A percentile compares a stretch with the other conserved stretches of the same genome.
Evolutionary conservation across 2,888 invertebrate genomes (phyloP).

Genomic region (Yponomeuta plumbellus): DNA sequence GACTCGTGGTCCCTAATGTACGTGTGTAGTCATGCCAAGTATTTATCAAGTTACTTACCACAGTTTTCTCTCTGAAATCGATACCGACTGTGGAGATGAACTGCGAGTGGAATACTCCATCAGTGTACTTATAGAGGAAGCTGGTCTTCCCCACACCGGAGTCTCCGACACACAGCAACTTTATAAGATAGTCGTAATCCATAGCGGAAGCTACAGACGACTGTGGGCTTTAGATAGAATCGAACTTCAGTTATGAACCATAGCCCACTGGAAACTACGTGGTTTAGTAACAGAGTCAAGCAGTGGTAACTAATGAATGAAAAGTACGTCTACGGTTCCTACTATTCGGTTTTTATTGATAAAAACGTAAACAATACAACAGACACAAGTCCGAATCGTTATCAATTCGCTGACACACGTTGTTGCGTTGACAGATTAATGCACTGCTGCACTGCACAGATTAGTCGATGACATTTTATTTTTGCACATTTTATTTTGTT

Average conservation of each 20-base stretch:
- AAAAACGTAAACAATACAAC: not conserved
- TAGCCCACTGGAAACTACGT: not conserved
- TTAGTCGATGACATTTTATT: too few species aligned
- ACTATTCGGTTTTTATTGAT: not conserved
- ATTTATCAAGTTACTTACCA: conserved; percentile 77
- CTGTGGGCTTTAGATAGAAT: not conserved
- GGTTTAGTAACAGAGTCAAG: not conserved
- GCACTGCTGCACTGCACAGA: too few species aligned
- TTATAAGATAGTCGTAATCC: conserved; percentile 94
- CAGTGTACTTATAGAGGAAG: conserved; percentile 96
- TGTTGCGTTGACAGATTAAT: too few species aligned
- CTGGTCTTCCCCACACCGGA: conserved; percentile 98
- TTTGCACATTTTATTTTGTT: too few species aligned
- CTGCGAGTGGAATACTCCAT: conserved; percentile 92
- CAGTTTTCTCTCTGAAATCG: conserved; percentile 96
- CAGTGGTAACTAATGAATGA: not conserved
- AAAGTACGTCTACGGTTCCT: not conserved
- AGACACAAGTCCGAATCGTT: too few species aligned
- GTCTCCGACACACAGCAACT: conserved; percentile 96
- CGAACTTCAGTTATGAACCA: not conserved
- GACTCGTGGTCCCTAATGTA: too few species aligned
- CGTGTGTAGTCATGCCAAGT: too few species aligned
- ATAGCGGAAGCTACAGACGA: not conserved
- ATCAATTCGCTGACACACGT: too few species aligned
- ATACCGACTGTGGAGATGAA: conserved; percentile 98